Evolutionary conservation across 2,113 vertebrate species (phyloP).

Genomic region (Serinus canaria): DNA sequence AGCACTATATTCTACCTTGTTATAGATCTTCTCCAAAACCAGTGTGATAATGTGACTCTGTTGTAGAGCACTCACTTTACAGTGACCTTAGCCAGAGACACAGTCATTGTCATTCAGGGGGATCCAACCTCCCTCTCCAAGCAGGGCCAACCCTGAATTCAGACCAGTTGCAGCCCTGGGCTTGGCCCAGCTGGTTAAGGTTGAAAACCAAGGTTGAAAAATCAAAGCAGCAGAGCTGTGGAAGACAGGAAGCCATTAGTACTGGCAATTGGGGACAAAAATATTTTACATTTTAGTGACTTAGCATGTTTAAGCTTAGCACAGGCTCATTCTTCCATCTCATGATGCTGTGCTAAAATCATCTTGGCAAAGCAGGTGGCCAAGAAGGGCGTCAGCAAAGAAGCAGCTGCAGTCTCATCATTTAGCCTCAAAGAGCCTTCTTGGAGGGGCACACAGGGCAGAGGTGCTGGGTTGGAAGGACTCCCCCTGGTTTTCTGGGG

Average conservation of each 20-base stretch:
- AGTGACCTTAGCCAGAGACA: not conserved
- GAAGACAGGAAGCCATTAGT: not conserved
- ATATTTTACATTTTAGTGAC: constrained; percentile 45
- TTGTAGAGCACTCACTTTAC: not conserved
- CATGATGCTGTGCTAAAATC: constrained; percentile 23
- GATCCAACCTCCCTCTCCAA: not conserved
- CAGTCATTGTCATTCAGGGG: not conserved
- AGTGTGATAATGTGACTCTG: not conserved
- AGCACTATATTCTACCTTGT: not conserved
- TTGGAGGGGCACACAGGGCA: not conserved
- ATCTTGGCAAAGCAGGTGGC: constrained; percentile 45
- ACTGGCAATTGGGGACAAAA: constrained; percentile 22
- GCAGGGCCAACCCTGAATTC: not conserved
- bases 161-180: not conserved
- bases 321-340: constrained; percentile 1
- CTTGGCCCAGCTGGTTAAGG: not conserved
- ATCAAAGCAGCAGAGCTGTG: not conserved
- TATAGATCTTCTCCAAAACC: not conserved
- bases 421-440: constrained; percentile 14
- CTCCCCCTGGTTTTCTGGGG: not conserved
- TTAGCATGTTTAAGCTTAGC: constrained; percentile 53
- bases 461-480: not conserved
- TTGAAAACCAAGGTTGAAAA: not conserved
- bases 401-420: constrained; percentile 38
- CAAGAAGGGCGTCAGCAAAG: constrained; percentile 52